Conservation (phyloP, 2,888 invertebrate species). For the Odontothrips loti region DNA sequence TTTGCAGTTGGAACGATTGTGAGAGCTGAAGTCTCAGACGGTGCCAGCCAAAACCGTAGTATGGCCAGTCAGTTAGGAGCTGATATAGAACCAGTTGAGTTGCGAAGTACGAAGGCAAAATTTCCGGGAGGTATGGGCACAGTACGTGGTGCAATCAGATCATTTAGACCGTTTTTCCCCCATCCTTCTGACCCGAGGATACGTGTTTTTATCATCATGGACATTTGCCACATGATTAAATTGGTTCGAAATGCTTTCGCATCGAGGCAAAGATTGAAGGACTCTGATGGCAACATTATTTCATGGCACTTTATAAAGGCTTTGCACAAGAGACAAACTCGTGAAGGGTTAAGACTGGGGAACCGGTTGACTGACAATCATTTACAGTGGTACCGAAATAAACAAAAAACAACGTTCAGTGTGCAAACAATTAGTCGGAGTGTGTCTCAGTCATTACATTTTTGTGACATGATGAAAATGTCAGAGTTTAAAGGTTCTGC, state of each 20-base stretch:
- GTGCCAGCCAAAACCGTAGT: constrained; percentile 31
- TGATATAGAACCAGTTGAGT: constrained; percentile 25
- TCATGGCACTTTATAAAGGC: constrained; percentile 35
- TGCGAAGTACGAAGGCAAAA: too few species aligned
- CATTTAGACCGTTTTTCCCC: constrained; percentile 32
- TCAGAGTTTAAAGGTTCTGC: constrained; percentile 21
- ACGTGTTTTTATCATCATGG: constrained; percentile 36
- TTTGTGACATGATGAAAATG: background rate
- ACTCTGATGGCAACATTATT: constrained; percentile 32
- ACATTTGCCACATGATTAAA: constrained; percentile 37
- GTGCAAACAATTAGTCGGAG: constrained; percentile 35
- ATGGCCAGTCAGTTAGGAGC: constrained; percentile 33
- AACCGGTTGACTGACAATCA: constrained; percentile 36
- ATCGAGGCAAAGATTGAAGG: constrained; percentile 28
- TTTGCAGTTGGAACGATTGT: constrained; percentile 31
- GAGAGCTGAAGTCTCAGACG: constrained; percentile 35
- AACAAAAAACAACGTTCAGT: constrained; percentile 36
- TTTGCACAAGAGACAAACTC: constrained; percentile 34
- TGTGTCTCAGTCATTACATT: constrained; percentile 34
- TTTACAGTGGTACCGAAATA: constrained; percentile 32
- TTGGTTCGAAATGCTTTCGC: constrained; percentile 36
- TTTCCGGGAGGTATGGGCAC: background rate
- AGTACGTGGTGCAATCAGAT: too few species aligned
- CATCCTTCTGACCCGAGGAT: constrained; percentile 34
- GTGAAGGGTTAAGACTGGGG: constrained; percentile 33